Conservation (phyloP, 2,888 invertebrate genomes). For the Lymantria monacha region DNA sequence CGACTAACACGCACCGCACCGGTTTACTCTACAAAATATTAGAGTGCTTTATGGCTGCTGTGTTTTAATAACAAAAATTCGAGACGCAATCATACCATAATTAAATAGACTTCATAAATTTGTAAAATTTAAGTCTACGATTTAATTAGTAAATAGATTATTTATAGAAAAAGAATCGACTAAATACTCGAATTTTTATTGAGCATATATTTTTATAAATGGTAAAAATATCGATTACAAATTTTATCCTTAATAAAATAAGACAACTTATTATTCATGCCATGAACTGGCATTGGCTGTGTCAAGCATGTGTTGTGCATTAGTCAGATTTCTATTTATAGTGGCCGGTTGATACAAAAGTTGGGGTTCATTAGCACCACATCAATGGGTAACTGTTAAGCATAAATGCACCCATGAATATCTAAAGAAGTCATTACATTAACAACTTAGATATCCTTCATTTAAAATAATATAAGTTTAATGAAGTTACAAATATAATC, state of each 20-base stretch:
- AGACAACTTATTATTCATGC: slow-evolving; percentile 42
- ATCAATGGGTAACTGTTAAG: slow-evolving; percentile 37
- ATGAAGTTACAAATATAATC: neutral
- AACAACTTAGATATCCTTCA: slow-evolving; percentile 2
- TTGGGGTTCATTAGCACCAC: slow-evolving; percentile 61
- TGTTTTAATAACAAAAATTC: neutral
- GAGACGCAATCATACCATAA: neutral
- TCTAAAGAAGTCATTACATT: slow-evolving; percentile 9
- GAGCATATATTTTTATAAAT: no score
- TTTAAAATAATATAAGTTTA: neutral
- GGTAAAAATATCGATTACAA: neutral
- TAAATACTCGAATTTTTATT: no score
- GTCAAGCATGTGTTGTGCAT: slow-evolving; percentile 63
- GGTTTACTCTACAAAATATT: slow-evolving; percentile 56
- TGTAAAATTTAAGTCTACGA: no score
- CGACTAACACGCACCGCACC: slow-evolving; percentile 56
- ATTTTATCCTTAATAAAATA: neutral
- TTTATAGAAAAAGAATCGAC: no score
- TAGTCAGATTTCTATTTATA: slow-evolving; percentile 72
- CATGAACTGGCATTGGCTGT: slow-evolving; percentile 39
- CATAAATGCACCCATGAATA: slow-evolving; percentile 29
- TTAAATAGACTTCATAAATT: no score
- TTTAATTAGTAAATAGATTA: no score
- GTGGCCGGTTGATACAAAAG: slow-evolving; percentile 53
- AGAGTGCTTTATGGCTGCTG: slow-evolving; percentile 30